Base-by-base conservation (phyloP, 2,113 vertebrate genomes). In the Eidolon helvum region DNA sequence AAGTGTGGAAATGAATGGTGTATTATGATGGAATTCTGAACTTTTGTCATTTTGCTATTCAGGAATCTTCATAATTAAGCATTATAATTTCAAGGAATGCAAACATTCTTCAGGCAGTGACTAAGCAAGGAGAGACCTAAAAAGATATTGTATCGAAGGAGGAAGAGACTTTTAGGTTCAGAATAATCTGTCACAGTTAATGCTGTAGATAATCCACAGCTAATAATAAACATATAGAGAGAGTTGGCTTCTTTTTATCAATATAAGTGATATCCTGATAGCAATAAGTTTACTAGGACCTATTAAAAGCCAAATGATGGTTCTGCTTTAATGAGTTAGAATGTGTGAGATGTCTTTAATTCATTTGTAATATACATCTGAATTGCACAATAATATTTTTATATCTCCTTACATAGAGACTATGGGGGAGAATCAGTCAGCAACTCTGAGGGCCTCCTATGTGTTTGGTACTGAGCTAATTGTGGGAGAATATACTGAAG, bases 311-410 rank as follows among this genome's bases (percentile, higher is more conserved):
- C 85, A 78, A 63, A 48, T 94, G 16, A 43, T 72, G 12, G 22
- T 93, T 33, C 68, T 79, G 10, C 16, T 55, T 91, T 85, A 93
- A 77, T 95, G 38, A 94, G 22, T 94, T 94, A 85, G 18, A 35
- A 68, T 89, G 24, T 92, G 1, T 92, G 45, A 24, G n/a, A 24
- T 95, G 8, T 90, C 43, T 85, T 86, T 86, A 55, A 61, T 91
- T 33, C 19, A 18, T 48, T 72, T 89, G 40, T 63, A 84, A 61
- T 93, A 2, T 33, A 40, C 50, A 80, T 82, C 82, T 84, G 38
- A 90, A 43, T 93, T 87, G 48, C 45, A 86, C 9, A 75, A 5
- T 78, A 35, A 66, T 91, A 84, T 95, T 79, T 79, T 77, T 68
- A 90, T 71, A 6, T 92, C 53, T 94, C 19, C 53, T 89, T 68